These are phyloP conservation scores for Cheirogaleus medius DNA, from an alignment of 2,113 vertebrate genomes.

Conservation along the genomic window DNA sequence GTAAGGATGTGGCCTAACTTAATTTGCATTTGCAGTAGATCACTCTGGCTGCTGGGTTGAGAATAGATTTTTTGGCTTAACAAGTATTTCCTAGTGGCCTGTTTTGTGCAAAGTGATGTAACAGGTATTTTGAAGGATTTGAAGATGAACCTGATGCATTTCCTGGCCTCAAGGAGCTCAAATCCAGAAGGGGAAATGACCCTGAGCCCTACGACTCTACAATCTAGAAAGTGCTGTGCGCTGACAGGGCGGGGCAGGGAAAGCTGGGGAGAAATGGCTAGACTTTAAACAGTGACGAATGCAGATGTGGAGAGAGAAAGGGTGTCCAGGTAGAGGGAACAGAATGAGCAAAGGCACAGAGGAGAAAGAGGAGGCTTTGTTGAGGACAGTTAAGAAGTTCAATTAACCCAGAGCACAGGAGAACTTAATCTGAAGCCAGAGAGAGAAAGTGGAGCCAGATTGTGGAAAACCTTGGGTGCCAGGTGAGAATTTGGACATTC, in stretches of 20 bases:
- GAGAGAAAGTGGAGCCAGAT: neutral
- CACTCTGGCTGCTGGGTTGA: neutral
- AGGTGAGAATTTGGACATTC: neutral
- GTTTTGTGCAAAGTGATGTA: neutral
- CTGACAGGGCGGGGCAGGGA: rapidly evolving
- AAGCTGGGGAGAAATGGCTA: neutral
- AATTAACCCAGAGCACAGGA: neutral
- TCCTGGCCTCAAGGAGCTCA: neutral
- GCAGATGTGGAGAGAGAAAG: neutral
- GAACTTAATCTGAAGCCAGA: neutral
- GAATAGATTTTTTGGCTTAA: neutral
- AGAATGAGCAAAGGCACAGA: neutral
- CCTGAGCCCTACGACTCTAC: too few species aligned
- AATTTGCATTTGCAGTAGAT: neutral
- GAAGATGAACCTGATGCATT: neutral
- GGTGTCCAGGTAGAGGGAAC: neutral
- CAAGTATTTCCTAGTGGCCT: neutral
- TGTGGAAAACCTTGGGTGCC: neutral
- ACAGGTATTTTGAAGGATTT: neutral
- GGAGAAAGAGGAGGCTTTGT: neutral
- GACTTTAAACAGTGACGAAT: neutral
- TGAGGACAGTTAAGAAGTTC: neutral
- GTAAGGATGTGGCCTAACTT: neutral
- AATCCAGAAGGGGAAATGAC: neutral
- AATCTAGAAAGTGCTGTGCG: neutral